These are phyloP conservation scores for Beris chalybata DNA, from an alignment of 2,888 invertebrate species.

Conservation along the genomic window DNA sequence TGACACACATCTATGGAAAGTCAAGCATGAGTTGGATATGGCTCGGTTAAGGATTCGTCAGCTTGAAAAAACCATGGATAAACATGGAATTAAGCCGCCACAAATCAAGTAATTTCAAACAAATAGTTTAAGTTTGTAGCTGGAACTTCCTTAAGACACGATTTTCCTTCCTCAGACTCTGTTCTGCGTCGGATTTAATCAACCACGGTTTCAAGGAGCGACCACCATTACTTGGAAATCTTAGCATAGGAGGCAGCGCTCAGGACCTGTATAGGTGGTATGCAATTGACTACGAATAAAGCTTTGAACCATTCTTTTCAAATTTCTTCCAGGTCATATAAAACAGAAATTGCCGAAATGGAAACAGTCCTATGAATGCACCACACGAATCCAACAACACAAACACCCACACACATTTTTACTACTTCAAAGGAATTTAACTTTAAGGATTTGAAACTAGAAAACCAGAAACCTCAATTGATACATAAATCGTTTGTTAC, in stretches of 20 bases:
- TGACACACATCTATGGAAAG: constrained; percentile 86
- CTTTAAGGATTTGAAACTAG: neutral
- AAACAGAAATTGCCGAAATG: constrained; percentile 84
- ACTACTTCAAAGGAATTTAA: constrained; percentile 2
- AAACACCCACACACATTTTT: constrained; percentile 5
- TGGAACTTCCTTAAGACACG: neutral
- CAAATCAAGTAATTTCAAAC: constrained; percentile 62
- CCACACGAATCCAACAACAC: neutral
- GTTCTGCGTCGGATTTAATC: constrained; percentile 65
- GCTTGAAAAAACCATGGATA: constrained; percentile 81
- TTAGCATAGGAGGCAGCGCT: constrained; percentile 57
- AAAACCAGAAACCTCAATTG: neutral
- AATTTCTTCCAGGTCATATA: constrained; percentile 55
- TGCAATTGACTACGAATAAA: constrained; percentile 32
- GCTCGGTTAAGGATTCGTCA: constrained; percentile 82
- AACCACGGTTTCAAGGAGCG: constrained; percentile 60
- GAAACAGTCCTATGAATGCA: constrained; percentile 83
- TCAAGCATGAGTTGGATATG: constrained; percentile 86
- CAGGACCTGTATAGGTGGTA: constrained; percentile 59
- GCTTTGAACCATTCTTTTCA: constrained; percentile 26
- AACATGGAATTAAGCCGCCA: constrained; percentile 78
- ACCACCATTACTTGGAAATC: constrained; percentile 58
- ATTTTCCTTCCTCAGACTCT: constrained; percentile 53
- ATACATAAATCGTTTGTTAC: neutral
- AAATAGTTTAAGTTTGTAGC: neutral